A percentile compares a stretch with the other conserved stretches of the same genome.
phyloP scores from a whole-genome alignment of 2,888 invertebrate species.

The Sceliomorpha sp. region DNA sequence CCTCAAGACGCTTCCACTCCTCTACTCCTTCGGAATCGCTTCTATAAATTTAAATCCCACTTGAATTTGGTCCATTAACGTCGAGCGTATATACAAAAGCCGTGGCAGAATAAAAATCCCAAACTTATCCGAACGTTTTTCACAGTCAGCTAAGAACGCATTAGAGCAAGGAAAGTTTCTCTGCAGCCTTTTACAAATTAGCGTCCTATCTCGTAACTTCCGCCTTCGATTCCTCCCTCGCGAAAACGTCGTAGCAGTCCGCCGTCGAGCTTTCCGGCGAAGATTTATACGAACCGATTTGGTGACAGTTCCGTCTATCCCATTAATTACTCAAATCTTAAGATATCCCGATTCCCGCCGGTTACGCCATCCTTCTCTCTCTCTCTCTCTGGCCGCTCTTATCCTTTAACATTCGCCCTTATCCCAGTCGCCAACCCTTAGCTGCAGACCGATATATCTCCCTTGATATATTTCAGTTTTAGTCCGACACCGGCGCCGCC shows the following conservation, averaged over 20 bases:
- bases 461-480: conserved; percentile 67
- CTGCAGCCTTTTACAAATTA: conserved; percentile 49
- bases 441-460: conserved; percentile 64
- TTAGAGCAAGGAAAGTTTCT: conserved; percentile 25
- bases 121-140: conserved; percentile 41
- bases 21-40: conserved; percentile 9
- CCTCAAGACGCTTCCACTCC: no score
- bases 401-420: conserved; percentile 52
- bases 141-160: conserved; percentile 27
- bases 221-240: conserved; percentile 39
- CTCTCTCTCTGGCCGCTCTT: no score
- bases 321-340: conserved; percentile 62
- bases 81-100: conserved; percentile 35
- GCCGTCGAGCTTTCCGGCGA: conserved; percentile 20
- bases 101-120: conserved; percentile 25
- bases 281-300: conserved; percentile 59
- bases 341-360: conserved; percentile 28
- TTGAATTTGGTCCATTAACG: conserved; percentile 31
- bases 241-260: conserved; percentile 21
- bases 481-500: conserved; percentile 55
- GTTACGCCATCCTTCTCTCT: no score
- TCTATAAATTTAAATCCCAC: conserved; percentile 34
- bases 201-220: conserved; percentile 46
- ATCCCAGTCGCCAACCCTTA: conserved; percentile 47
- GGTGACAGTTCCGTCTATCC: conserved; percentile 57